Conservation (phyloP, 2,113 vertebrate species). For the Nycticryphes semicollaris region DNA sequence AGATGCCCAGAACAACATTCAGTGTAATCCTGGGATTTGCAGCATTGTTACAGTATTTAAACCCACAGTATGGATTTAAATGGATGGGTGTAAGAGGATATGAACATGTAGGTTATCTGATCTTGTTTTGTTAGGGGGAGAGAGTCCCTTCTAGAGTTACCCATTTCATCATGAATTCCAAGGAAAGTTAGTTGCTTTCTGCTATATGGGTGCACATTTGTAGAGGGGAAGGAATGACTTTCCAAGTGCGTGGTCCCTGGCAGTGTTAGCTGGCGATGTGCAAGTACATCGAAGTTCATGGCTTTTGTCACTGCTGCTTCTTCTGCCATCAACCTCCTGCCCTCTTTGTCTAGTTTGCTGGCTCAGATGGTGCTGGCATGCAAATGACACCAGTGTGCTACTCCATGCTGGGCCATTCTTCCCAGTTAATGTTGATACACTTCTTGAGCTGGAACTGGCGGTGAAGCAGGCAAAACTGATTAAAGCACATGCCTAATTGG, state of each 20-base stretch:
- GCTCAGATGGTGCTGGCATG: background rate
- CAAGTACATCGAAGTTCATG: background rate
- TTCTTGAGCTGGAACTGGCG: background rate
- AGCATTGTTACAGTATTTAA: background rate
- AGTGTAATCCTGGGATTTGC: background rate
- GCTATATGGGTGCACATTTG: background rate
- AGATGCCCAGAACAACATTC: background rate
- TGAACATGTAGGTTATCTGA: background rate
- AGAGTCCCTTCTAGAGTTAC: background rate
- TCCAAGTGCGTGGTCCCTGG: background rate
- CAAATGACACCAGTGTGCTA: background rate
- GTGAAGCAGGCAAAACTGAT: background rate
- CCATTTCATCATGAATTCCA: background rate
- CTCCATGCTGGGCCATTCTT: background rate
- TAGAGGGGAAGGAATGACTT: background rate
- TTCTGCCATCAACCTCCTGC: background rate
- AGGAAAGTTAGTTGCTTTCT: background rate
- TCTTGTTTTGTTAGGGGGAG: background rate
- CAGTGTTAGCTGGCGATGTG: background rate
- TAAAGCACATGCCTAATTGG: background rate
- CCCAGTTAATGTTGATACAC: accelerated
- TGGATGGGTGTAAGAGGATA: background rate
- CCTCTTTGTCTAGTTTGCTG: background rate
- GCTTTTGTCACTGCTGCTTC: background rate
- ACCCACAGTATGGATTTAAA: background rate